Evolutionary conservation across 30 jellyfish, hydroid and myxozoan species (phyloP).

Genomic region (Nemopilema nomurai): DNA sequence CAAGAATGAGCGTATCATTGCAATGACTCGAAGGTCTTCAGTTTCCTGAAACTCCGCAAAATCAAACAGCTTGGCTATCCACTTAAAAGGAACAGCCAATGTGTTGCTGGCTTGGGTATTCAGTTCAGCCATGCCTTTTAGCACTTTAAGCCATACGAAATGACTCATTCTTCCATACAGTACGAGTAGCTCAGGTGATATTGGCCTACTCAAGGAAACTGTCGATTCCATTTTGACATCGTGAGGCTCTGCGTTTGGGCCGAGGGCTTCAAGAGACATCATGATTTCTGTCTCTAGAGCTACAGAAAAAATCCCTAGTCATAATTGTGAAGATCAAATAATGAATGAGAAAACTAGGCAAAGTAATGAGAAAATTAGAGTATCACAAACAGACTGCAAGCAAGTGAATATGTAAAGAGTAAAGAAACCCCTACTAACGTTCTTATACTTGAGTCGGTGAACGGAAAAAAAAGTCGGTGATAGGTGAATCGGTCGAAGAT

Average conservation of each 20-base stretch:
- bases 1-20: not conserved
- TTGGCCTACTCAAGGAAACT: not conserved
- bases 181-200: conserved; percentile 11
- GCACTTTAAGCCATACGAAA: not conserved
- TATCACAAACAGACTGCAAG: too few species aligned
- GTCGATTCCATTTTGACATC: not conserved
- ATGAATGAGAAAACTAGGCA: too few species aligned
- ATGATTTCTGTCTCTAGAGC: conserved; percentile 1
- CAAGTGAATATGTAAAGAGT: too few species aligned
- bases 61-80: not conserved
- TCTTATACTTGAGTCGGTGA: too few species aligned
- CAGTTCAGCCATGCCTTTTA: not conserved
- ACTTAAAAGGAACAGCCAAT: not conserved
- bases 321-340: too few species aligned
- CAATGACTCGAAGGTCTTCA: not conserved
- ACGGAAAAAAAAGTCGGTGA: too few species aligned
- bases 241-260: not conserved
- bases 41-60: not conserved
- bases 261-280: conserved; percentile 1
- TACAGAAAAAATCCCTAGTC: not conserved
- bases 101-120: not conserved
- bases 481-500: too few species aligned
- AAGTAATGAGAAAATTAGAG: too few species aligned
- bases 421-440: too few species aligned
- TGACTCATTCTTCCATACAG: not conserved